Evolutionary conservation across 2,888 invertebrate genomes (phyloP).

Genomic region (Drosophila mimetica): DNA sequence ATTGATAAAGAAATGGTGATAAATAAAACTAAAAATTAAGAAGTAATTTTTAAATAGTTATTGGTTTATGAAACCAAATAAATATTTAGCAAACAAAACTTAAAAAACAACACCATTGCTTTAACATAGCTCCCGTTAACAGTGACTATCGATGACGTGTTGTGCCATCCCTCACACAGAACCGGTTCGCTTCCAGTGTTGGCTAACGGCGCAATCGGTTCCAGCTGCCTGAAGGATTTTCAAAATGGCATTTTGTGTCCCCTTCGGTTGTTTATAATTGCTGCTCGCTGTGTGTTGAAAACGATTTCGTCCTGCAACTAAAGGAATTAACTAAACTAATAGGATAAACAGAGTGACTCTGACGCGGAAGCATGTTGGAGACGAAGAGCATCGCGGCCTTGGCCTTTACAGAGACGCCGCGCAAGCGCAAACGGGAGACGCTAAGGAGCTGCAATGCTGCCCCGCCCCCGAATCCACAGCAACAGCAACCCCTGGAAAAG

Average conservation of each 20-base stretch:
- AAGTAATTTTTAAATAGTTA: too few species aligned
- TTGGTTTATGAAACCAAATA: too few species aligned
- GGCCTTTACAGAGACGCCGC: slow-evolving; percentile 71
- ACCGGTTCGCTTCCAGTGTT: slow-evolving; percentile 7
- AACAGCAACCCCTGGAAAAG: slow-evolving; percentile 55
- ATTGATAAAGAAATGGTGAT: too few species aligned
- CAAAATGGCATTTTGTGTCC: slow-evolving; percentile 15
- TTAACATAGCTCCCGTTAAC: background rate
- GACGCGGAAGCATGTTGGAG: slow-evolving; percentile 56
- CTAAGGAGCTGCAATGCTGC: slow-evolving; percentile 8
- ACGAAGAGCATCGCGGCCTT: slow-evolving; percentile 69
- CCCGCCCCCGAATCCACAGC: slow-evolving; percentile 25
- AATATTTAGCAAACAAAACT: too few species aligned
- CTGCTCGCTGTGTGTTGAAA: background rate
- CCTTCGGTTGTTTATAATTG: slow-evolving; percentile 20
- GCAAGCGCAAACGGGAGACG: slow-evolving; percentile 83
- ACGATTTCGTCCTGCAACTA: background rate
- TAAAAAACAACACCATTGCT: too few species aligned
- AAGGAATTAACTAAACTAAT: background rate
- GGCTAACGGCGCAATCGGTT: slow-evolving; percentile 3
- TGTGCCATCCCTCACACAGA: background rate
- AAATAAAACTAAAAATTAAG: too few species aligned
- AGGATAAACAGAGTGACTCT: background rate
- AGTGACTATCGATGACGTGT: background rate
- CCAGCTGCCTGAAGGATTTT: slow-evolving; percentile 10